phyloP scores from a whole-genome alignment of 2,113 vertebrate species.

The Leucosticte australis region DNA sequence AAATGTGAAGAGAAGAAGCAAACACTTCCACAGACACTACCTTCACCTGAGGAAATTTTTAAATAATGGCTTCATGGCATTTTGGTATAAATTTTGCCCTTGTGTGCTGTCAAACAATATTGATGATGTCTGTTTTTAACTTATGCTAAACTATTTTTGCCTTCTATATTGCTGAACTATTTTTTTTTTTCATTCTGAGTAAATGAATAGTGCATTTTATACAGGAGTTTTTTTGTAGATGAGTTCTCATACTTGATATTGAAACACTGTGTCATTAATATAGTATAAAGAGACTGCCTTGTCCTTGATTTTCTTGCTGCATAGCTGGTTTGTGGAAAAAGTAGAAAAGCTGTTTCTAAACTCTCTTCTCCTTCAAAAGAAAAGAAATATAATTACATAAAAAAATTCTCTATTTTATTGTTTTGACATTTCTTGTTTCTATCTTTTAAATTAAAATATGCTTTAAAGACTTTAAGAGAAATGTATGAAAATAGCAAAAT shows the following conservation, averaged over 20 bases:
- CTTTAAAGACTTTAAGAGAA: neutral
- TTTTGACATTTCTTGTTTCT: neutral
- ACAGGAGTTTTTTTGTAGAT: neutral
- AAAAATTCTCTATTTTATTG: neutral
- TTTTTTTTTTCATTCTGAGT: neutral
- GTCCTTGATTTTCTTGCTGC: neutral
- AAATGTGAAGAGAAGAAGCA: conserved; percentile 34
- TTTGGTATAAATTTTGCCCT: conserved; percentile 9
- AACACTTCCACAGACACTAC: neutral
- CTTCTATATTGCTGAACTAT: neutral
- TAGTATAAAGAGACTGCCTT: neutral
- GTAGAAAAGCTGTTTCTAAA: neutral
- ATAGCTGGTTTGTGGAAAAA: neutral
- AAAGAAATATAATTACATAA: neutral
- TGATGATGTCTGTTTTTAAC: neutral
- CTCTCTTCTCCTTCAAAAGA: neutral
- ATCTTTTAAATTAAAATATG: neutral
- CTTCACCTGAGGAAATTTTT: neutral
- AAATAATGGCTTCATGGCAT: neutral
- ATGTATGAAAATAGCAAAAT: neutral
- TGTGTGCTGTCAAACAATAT: neutral
- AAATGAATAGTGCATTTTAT: neutral
- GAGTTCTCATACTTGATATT: neutral
- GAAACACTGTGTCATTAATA: neutral
- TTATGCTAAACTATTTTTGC: neutral